These are phyloP conservation scores for Actinemys pallida DNA, from an alignment of 2,113 vertebrate genomes.

Conservation along the genomic window DNA sequence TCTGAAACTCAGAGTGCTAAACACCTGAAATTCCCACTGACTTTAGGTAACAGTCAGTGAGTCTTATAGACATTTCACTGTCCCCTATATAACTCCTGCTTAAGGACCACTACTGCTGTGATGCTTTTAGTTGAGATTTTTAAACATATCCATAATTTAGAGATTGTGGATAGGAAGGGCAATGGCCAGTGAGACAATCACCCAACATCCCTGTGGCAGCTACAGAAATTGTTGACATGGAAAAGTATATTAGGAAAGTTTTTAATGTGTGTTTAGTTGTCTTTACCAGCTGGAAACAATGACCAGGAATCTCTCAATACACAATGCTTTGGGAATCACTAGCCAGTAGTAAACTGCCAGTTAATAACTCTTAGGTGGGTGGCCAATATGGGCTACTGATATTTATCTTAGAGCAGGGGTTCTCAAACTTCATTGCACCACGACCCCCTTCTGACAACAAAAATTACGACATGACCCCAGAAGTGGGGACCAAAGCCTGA, in stretches of 20 bases:
- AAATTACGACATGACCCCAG: no score
- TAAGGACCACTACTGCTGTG: fast-evolving
- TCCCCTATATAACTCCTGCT: neutral
- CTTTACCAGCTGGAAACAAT: neutral
- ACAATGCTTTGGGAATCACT: neutral
- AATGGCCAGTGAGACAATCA: neutral
- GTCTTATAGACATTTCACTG: neutral
- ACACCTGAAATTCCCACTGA: neutral
- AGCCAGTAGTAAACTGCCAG: neutral
- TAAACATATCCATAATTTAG: neutral
- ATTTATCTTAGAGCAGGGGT: neutral
- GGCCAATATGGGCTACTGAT: neutral
- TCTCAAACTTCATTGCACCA: no score
- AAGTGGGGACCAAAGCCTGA: no score
- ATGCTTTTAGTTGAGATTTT: neutral
- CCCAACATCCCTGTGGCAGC: neutral
- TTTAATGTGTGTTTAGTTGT: fast-evolving
- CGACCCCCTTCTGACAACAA: no score
- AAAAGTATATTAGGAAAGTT: neutral
- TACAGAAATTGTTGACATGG: neutral
- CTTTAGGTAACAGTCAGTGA: neutral
- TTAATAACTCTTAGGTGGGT: neutral
- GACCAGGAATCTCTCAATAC: neutral
- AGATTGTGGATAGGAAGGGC: fast-evolving
- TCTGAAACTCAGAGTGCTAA: neutral